Base-by-base conservation (phyloP, 92 coral and sea anemone species). In the Anthopleura xanthogrammica region DNA sequence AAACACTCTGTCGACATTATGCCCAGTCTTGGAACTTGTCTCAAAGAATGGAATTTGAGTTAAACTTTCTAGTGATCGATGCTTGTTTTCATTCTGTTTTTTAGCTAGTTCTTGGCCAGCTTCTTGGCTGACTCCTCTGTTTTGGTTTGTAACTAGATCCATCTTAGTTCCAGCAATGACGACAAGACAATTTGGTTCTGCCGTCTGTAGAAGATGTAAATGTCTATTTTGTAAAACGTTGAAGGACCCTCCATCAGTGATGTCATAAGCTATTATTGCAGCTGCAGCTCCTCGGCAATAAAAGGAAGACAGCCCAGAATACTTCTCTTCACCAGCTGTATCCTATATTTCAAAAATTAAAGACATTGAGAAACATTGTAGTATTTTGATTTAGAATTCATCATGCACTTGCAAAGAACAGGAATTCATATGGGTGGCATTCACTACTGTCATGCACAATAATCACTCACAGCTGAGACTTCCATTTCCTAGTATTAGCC, bases 281-380 rank as follows among this genome's bases (percentile, higher is more conserved):
- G 99, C 99, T 41, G 99, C 92, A 2, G 99, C 99, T 2, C 99
- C 98, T 14, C 99, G 97, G 81, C 99, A 94, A 80, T 97, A 97
- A 80, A 97, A 97, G 12, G 98, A 94, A 4, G 99, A 92, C 41
- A 97, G 89, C 4, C 98, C 92, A 5, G 99, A 90, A 79, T 87
- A 97, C 77, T 88, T 94, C 75, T 97, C 99, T 56, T 97, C 99
- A 9, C 99, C 99, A 39, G 99, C 99, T 9, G 99, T 97, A 79
- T 97, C 99, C 99, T 97, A 76, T 10, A 76, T 80, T 41, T 55
- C 13, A 80, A 80, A 22, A 54, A 46, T 46, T 46, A 46, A 46
- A 9, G 50, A 0, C 50, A 46, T 46, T 46, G n/a, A 46, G 9
- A 46, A 6, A 46, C 9, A 29, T 29, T 29, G 36, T 0, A 46